phyloP scores from a whole-genome alignment of 2,797 vertebrate species.

The Rousettus madagascariensis region DNA sequence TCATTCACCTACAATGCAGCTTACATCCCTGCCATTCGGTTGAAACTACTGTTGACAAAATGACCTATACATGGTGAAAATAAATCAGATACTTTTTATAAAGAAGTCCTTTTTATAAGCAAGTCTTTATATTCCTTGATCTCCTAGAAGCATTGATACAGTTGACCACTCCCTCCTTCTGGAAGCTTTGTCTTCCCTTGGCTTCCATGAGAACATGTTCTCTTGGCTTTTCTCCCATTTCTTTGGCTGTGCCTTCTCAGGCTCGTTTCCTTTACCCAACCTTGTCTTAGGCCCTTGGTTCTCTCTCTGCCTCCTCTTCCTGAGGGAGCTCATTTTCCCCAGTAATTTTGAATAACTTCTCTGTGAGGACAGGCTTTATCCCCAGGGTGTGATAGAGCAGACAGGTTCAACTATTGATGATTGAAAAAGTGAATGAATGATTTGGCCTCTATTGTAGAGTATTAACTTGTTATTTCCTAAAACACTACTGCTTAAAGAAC shows the following conservation, averaged over 20 bases:
- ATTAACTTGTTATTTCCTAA: conserved; percentile 25
- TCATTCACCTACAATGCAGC: background rate
- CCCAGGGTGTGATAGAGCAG: background rate
- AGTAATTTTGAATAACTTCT: background rate
- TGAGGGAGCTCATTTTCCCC: background rate
- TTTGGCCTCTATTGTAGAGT: background rate
- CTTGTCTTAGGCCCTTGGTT: background rate
- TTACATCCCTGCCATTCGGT: background rate
- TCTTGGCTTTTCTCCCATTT: background rate
- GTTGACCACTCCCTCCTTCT: background rate
- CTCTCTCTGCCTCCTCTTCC: background rate
- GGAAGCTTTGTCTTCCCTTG: background rate
- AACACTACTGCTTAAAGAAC: background rate
- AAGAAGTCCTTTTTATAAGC: background rate
- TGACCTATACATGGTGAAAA: conserved; percentile 25
- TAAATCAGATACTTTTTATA: background rate
- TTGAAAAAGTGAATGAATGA: background rate
- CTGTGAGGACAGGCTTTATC: background rate
- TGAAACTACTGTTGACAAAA: conserved; percentile 25
- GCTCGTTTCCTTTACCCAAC: background rate
- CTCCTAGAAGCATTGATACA: background rate
- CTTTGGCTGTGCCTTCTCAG: background rate
- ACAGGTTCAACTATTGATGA: background rate
- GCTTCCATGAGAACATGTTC: background rate
- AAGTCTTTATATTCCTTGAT: background rate